Conservation (phyloP, 1,140 invertebrate genomes). For the Listronotus oregonensis region DNA sequence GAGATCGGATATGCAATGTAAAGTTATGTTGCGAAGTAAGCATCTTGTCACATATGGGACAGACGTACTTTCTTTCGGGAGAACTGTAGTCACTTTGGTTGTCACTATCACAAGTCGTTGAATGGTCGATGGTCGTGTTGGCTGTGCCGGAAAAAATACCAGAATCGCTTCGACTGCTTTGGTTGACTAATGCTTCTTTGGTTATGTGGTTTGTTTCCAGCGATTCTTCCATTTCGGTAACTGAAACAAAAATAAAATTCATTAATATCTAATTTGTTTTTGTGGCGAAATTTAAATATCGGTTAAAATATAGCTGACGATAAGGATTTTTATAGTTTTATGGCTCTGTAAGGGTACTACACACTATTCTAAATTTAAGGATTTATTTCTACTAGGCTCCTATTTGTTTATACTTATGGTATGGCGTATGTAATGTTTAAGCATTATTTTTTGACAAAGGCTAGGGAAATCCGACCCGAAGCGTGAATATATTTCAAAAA, state of each 20-base stretch:
- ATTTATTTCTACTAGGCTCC: no score
- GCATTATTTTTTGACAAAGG: no score
- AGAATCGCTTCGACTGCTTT: slow-evolving; percentile 50
- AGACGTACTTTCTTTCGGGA: slow-evolving; percentile 59
- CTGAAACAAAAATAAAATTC: slow-evolving; percentile 39
- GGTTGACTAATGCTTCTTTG: slow-evolving; percentile 44
- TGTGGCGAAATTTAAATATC: no score
- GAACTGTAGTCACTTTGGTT: slow-evolving; percentile 51
- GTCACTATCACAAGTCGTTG: slow-evolving; percentile 42
- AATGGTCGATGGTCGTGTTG: slow-evolving; percentile 43
- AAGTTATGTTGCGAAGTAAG: slow-evolving; percentile 68
- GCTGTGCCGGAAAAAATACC: slow-evolving; percentile 51
- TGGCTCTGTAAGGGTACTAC: no score
- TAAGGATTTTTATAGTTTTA: no score
- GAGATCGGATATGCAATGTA: slow-evolving; percentile 71
- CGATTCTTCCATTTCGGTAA: slow-evolving; percentile 48
- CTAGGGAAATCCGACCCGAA: no score
- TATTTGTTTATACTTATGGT: no score
- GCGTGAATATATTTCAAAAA: no score
- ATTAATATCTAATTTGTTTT: background rate
- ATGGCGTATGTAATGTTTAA: no score
- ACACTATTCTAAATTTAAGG: no score
- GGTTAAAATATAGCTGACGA: no score
- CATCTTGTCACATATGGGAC: slow-evolving; percentile 68
- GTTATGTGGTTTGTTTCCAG: slow-evolving; percentile 36